A percentile compares a stretch with the other conserved stretches of the same genome.
Conservation (phyloP, 2,113 vertebrate species). For the Aphyosemion australe region DNA sequence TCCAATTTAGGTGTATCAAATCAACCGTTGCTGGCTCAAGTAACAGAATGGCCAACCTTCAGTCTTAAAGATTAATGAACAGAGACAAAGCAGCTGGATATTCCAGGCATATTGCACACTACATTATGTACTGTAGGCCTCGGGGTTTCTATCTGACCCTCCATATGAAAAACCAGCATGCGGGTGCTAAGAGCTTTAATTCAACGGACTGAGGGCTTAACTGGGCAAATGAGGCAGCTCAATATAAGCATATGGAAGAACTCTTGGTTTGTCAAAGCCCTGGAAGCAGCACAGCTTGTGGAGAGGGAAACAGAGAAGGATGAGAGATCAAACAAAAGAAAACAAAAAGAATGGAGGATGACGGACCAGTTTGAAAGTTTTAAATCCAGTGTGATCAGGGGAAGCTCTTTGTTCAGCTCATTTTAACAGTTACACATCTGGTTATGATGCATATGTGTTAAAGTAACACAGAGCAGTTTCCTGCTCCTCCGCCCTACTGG, state of each 20-base stretch:
- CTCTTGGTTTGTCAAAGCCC: constrained; percentile 62
- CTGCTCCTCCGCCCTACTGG: no score
- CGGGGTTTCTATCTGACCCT: constrained; percentile 36
- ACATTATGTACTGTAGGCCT: constrained; percentile 50
- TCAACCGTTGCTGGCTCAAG: neutral
- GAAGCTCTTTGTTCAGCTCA: neutral
- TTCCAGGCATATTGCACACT: constrained; percentile 37
- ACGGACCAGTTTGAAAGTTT: constrained; percentile 13
- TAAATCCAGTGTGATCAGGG: neutral
- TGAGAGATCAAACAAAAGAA: neutral
- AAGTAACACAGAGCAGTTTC: no score
- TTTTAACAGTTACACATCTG: no score
- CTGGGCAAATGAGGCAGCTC: constrained; percentile 63
- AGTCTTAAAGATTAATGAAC: constrained; percentile 17
- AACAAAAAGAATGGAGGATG: constrained; percentile 4
- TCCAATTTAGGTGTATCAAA: neutral
- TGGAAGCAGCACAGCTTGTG: constrained; percentile 40
- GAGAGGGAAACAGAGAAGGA: constrained; percentile 11
- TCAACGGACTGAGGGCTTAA: constrained; percentile 66
- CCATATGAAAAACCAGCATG: constrained; percentile 48
- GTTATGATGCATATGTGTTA: no score
- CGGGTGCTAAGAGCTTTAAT: constrained; percentile 63
- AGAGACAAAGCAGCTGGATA: constrained; percentile 24
- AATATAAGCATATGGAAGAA: constrained; percentile 62
- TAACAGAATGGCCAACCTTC: constrained; percentile 7